Conservation (phyloP, 2,888 invertebrate genomes). For the Calliopum simillimum region DNA sequence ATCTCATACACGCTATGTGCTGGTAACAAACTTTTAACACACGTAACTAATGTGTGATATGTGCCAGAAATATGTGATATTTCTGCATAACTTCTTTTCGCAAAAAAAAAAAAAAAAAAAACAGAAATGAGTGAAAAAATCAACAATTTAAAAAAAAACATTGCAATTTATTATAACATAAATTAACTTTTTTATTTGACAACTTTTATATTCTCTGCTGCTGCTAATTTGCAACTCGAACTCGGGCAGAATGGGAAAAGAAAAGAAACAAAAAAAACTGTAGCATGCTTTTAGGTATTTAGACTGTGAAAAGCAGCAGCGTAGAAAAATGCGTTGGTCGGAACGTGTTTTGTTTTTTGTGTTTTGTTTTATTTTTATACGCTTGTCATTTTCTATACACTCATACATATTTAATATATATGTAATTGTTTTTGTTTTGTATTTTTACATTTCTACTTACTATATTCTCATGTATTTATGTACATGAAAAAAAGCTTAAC, state of each 20-base stretch:
- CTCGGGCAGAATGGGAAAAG: too few species aligned
- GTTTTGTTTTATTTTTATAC: not conserved
- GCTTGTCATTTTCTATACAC: not conserved
- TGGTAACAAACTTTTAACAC: too few species aligned
- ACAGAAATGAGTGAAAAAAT: too few species aligned
- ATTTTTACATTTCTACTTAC: not conserved
- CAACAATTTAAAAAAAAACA: too few species aligned
- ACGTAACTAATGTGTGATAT: not conserved
- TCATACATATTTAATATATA: too few species aligned
- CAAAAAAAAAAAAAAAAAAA: not conserved
- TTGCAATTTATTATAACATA: too few species aligned
- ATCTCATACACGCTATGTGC: too few species aligned
- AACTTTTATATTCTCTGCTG: not conserved
- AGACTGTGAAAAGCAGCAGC: conserved; percentile 6
- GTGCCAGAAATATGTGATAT: not conserved
- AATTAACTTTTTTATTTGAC: not conserved
- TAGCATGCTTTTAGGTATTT: conserved; percentile 12
- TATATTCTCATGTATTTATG: not conserved
- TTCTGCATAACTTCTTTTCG: conserved; percentile 3
- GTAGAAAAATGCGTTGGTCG: conserved; percentile 5
- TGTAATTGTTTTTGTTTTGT: conserved; percentile 1
- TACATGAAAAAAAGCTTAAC: too few species aligned
- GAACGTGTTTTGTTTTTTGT: not conserved
- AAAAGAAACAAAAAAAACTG: not conserved
- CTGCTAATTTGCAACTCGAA: conserved; percentile 2